Evolutionary conservation across 2,797 vertebrate genomes (phyloP), one percentile per base, ranked within the genome.

Genomic region (Gallirallus australis): DNA sequence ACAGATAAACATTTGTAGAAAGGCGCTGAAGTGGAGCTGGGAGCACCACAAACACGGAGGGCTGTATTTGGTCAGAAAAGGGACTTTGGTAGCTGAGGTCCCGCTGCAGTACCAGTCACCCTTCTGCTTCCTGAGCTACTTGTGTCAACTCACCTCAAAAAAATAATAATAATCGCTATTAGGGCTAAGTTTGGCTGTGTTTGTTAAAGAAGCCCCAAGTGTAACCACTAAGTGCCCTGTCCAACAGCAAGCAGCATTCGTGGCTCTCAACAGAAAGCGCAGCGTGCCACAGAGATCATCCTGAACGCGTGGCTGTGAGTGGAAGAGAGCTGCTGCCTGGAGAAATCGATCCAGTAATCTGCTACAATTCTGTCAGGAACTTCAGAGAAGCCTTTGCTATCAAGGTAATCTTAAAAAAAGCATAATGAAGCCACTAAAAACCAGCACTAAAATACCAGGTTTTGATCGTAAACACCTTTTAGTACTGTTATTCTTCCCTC

Each of bases 211-310:
- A 33, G 52, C 2, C 27, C n/a, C n/a, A 42, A 45, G 37, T 6
- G 33, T 30, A 8, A 60, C 10, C 20, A 1, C 42, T 31, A 19
- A 42, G 39, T 12, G 25, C 73, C 45, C 37, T 27, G 42, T 4
- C 2, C 16, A 30, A 48, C 60, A 17, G 68, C 21, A 12, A 50
- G 60, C 13, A 54, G 45, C 16, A 8, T 8, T 59, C 64, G 6
- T 35, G 61, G 3, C 6, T 4, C 65, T 12, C 7, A 6, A 16
- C 59, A 63, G 45, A 77, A 31, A 69, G 65, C 83, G 53, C 60
- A 4, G 4, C 3, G 37, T 39, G 47, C 69, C 42, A 23, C 57
- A n/a, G 0, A 13, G 59, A 52, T 12, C 1, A 9, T 2, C 18
- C 8, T 7, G 27, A 35, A 47, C 21, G 1, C 0, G 4, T 5